phyloP scores from a whole-genome alignment of 2,888 invertebrate species.

The Coelopa pilipes region DNA sequence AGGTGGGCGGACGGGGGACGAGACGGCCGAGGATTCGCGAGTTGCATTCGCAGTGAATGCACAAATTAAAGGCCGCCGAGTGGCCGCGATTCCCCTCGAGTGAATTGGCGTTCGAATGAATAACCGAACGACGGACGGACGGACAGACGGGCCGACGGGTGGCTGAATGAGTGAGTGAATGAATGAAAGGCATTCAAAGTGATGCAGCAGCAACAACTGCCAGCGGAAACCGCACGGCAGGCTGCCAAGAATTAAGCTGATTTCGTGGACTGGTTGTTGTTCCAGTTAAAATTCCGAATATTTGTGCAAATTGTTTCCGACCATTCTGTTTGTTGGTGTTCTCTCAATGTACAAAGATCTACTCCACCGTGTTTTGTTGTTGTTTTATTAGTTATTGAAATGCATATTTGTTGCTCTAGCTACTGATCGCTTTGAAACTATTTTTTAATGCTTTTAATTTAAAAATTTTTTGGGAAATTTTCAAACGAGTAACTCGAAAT shows the following conservation, averaged over 20 bases:
- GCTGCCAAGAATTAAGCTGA: not conserved
- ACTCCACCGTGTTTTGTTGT: too few relatives aligned
- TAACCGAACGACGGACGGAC: not conserved
- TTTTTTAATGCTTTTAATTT: too few relatives aligned
- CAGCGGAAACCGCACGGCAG: not conserved
- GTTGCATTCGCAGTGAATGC: slow-evolving; percentile 17
- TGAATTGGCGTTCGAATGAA: slow-evolving; percentile 31
- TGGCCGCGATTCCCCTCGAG: not conserved
- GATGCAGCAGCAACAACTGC: not conserved
- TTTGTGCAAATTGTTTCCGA: too few relatives aligned
- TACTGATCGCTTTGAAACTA: too few relatives aligned
- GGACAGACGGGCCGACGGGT: not conserved
- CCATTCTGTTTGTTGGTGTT: too few relatives aligned
- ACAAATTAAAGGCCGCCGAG: slow-evolving; percentile 22
- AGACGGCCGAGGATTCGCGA: not conserved
- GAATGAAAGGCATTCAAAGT: not conserved
- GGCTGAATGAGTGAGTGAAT: not conserved
- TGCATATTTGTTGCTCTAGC: too few relatives aligned
- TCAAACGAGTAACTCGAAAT: too few relatives aligned
- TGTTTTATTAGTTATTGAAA: too few relatives aligned
- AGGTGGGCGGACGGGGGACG: not conserved
- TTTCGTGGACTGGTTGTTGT: not conserved
- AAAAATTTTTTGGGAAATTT: too few relatives aligned
- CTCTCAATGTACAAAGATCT: too few relatives aligned
- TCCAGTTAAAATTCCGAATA: too few relatives aligned